Conservation (phyloP, 2,888 invertebrate species). For the Enchytraeus crypticus region DNA sequence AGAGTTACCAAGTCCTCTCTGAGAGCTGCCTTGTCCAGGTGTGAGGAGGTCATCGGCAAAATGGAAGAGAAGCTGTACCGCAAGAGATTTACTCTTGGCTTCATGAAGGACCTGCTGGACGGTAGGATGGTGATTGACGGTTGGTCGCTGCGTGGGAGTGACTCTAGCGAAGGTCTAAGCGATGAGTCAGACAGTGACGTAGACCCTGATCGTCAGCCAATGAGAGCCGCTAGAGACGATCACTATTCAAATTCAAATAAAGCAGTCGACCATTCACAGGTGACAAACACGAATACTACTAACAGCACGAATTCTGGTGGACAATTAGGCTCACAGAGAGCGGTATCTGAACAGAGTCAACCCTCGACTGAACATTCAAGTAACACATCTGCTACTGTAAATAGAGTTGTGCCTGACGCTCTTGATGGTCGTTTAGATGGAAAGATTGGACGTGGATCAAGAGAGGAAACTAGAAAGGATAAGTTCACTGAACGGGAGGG, state of each 20-base stretch:
- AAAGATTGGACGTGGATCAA: no score
- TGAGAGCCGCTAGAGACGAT: not conserved
- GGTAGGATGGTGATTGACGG: not conserved
- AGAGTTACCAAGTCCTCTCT: not conserved
- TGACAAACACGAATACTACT: no score
- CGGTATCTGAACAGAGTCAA: not conserved
- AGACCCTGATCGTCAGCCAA: not conserved
- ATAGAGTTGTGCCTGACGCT: no score
- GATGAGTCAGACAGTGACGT: not conserved
- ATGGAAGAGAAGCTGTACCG: not conserved
- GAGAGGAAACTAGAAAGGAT: no score
- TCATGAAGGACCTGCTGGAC: not conserved
- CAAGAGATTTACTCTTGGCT: not conserved
- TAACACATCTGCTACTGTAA: no score
- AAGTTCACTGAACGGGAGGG: not conserved
- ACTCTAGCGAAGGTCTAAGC: not conserved
- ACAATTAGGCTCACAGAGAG: no score
- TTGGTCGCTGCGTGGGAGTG: not conserved
- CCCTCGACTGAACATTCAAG: no score
- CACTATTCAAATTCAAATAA: not conserved
- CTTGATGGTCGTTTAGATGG: no score
- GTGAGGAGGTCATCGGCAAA: not conserved
- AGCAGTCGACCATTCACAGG: not conserved
- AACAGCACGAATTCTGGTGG: no score
- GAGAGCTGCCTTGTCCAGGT: not conserved